A percentile compares a stretch with the other conserved stretches of the same genome.
phyloP scores from a whole-genome alignment of 2,888 invertebrate genomes.

The Drosophila lacicola region DNA sequence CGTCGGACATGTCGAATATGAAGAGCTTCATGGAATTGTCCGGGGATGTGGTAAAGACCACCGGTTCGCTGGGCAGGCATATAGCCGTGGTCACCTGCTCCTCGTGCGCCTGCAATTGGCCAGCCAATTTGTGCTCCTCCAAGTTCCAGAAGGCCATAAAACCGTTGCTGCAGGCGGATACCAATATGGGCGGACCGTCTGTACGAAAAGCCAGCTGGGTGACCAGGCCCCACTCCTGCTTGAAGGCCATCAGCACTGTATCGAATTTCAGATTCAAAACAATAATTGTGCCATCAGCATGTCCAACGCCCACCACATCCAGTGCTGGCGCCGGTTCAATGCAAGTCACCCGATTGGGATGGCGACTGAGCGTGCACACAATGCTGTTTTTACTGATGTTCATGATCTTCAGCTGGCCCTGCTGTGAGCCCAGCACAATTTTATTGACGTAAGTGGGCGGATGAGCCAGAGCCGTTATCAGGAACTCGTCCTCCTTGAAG shows the following conservation, averaged over 20 bases:
- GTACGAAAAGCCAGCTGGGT: conserved; percentile 93
- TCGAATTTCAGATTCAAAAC: conserved; percentile 95
- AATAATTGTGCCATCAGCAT: conserved; percentile 92
- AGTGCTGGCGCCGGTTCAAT: conserved; percentile 95
- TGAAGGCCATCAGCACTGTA: conserved; percentile 92
- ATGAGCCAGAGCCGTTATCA: conserved; percentile 93
- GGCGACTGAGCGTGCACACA: conserved; percentile 89
- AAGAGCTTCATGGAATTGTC: conserved; percentile 97
- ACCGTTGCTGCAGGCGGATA: conserved; percentile 92
- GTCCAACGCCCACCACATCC: conserved; percentile 95
- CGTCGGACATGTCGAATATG: conserved; percentile 97
- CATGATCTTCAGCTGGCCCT: conserved; percentile 95
- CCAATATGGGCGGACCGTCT: conserved; percentile 94
- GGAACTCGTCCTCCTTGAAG: conserved; percentile 89
- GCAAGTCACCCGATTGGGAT: conserved; percentile 88
- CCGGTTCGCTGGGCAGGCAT: conserved; percentile 94
- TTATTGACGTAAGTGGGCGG: conserved; percentile 98
- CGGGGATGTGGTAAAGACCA: conserved; percentile 95
- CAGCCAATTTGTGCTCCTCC: conserved; percentile 90
- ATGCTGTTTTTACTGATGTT: conserved; percentile 92
- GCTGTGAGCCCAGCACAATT: conserved; percentile 93
- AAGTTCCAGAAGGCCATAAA: conserved; percentile 98
- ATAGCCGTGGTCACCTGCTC: conserved; percentile 91
- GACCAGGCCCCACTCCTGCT: conserved; percentile 96
- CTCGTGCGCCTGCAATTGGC: conserved; percentile 93